A percentile compares a stretch with the other conserved stretches of the same genome.
Conservation (phyloP, 2,113 vertebrate species). For the Tiliqua scincoides region DNA sequence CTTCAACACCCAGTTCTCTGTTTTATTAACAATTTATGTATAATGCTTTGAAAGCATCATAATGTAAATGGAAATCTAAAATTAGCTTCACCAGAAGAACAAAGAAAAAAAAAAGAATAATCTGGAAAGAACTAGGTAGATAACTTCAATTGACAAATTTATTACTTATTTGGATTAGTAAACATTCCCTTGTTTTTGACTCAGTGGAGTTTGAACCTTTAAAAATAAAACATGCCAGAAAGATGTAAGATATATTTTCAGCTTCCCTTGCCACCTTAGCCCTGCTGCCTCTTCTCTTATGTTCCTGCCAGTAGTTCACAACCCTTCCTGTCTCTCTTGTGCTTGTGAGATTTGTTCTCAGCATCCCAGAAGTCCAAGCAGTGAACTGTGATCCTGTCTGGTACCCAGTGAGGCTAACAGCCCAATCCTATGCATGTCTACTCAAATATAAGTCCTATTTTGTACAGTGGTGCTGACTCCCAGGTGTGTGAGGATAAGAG, state of each 20-base stretch:
- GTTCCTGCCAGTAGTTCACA: not conserved
- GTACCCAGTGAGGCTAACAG: too few species aligned
- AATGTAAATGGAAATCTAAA: not conserved
- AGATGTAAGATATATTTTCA: not conserved
- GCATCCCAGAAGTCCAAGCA: not conserved
- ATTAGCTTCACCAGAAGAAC: not conserved
- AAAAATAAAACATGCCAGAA: not conserved
- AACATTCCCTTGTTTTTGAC: not conserved
- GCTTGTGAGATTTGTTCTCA: not conserved
- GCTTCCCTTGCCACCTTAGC: not conserved
- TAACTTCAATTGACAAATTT: not conserved
- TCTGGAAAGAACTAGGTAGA: not conserved
- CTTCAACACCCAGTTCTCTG: not conserved
- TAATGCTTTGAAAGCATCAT: constrained; percentile 6
- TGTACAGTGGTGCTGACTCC: too few species aligned
- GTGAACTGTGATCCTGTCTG: too few species aligned
- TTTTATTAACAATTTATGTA: constrained; percentile 7
- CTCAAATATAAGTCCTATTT: too few species aligned
- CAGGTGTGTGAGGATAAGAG: too few species aligned
- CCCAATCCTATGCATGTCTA: too few species aligned
- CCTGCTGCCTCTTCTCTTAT: not conserved
- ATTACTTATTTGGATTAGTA: not conserved
- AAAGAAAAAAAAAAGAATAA: not conserved
- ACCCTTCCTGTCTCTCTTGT: not conserved
- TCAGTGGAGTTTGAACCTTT: not conserved